Base-by-base conservation (phyloP, 2,888 invertebrate genomes). In the Ormyrus nitidulus region DNA sequence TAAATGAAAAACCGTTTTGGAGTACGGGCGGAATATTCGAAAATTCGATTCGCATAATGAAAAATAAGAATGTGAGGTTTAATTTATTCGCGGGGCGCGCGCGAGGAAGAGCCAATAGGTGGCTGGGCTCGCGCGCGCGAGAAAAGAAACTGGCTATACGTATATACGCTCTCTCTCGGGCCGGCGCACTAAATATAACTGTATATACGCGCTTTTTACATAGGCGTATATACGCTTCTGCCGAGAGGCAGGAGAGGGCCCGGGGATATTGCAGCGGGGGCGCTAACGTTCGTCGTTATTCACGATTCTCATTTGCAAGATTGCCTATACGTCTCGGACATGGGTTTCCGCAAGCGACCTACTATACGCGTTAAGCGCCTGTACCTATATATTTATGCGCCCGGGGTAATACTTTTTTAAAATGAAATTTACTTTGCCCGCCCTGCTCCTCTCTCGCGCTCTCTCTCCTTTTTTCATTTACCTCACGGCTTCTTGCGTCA, bases 281-380 rank as follows among this genome's bases (percentile, higher is more conserved):
- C 87, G 87, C 88, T 89, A 89, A 89, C 88, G 88, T 84, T 84
- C 85, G 83, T 86, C 88, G 88, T 89, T 88, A 89, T 86, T 89
- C 89, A 88, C 88, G 89, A 88, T 88, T 89, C 89, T 89, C 89
- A 89, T 89, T 89, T 89, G 88, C 89, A 88, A 89, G 88, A 89
- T 89, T 89, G 89, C 89, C 89, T 88, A 89, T 89, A 89, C 86
- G 86, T 89, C 88, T 88, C 87, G 85, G 84, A 84, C 84, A 85
- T 83, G 85, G 85, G 83, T 85, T 84, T 84, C 85, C 85, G 83
- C 84, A 81, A 85, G 84, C 84, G 83, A 86, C 83, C 84, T 85
- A 80, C 80, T 80, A 78, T 73, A 62, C 80, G 66, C 80, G 77
- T 79, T 74, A 76, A 73, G 74, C 80, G 68, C 70, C 70, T 44